These are phyloP conservation scores for Diuraphis noxia DNA, from an alignment of 1,140 invertebrate species.

Conservation along the genomic window DNA sequence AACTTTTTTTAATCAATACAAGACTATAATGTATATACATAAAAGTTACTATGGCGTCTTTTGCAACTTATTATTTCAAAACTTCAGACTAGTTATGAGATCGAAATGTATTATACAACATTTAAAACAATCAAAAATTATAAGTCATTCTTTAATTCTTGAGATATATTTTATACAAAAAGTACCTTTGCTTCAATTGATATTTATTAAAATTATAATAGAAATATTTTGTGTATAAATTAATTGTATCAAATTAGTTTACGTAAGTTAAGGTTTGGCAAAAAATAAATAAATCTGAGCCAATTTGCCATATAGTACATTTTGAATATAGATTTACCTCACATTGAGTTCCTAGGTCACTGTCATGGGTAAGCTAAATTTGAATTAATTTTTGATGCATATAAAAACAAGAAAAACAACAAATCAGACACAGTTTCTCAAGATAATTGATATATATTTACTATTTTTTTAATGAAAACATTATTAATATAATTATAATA, in stretches of 20 bases:
- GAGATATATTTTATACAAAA: not conserved
- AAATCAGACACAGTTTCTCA: not conserved
- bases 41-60: not conserved
- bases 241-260: too few relatives aligned
- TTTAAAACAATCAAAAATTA: not conserved
- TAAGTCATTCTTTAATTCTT: not conserved
- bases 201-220: not conserved
- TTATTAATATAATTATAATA: not conserved
- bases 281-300: not conserved
- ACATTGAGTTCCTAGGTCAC: not conserved
- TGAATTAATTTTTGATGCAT: not conserved
- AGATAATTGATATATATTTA: not conserved
- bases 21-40: not conserved
- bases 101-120: not conserved
- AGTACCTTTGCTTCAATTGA: not conserved
- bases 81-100: not conserved
- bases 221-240: not conserved
- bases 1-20: too few relatives aligned
- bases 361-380: not conserved
- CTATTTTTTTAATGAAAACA: too few relatives aligned
- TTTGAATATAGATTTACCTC: not conserved
- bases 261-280: not conserved
- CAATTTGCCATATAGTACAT: not conserved
- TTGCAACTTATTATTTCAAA: not conserved
- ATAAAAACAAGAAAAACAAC: not conserved